A percentile compares a stretch with the other conserved stretches of the same genome.
Evolutionary conservation across 2,888 invertebrate species (phyloP).

Genomic region (Epicampocera succincta): DNA sequence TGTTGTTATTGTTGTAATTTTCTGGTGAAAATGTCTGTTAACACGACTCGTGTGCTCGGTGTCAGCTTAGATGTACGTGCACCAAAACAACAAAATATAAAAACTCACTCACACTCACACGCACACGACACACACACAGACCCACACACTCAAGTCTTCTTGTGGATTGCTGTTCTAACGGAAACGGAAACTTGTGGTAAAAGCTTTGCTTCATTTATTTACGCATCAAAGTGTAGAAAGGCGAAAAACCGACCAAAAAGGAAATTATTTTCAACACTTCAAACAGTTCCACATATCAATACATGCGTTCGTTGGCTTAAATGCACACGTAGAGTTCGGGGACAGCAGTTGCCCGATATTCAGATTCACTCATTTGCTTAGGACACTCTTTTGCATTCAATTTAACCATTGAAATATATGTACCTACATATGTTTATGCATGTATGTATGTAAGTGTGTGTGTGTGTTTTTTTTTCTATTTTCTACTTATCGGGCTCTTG

Average conservation of each 20-base stretch:
- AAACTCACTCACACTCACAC: too few relatives aligned
- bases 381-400: too few relatives aligned
- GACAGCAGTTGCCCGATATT: neutral
- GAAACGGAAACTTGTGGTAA: constrained; percentile 70
- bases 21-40: neutral
- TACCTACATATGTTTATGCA: too few relatives aligned
- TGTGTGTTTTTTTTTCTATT: too few relatives aligned
- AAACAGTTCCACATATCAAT: constrained; percentile 30
- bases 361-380: neutral
- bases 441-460: too few relatives aligned
- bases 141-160: too few relatives aligned
- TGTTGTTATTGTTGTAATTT: neutral
- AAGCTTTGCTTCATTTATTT: constrained; percentile 63
- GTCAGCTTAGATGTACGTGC: constrained; percentile 51
- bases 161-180: constrained; percentile 43
- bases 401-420: too few relatives aligned
- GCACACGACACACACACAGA: too few relatives aligned
- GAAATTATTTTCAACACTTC: constrained; percentile 67
- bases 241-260: constrained; percentile 42
- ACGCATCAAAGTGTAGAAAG: constrained; percentile 35
- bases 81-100: constrained; percentile 5
- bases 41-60: neutral
- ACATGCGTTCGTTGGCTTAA: neutral
- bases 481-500: neutral
- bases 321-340: neutral